Evolutionary conservation across 2,797 vertebrate species (phyloP).

Genomic region (Lithobates sylvaticus): DNA sequence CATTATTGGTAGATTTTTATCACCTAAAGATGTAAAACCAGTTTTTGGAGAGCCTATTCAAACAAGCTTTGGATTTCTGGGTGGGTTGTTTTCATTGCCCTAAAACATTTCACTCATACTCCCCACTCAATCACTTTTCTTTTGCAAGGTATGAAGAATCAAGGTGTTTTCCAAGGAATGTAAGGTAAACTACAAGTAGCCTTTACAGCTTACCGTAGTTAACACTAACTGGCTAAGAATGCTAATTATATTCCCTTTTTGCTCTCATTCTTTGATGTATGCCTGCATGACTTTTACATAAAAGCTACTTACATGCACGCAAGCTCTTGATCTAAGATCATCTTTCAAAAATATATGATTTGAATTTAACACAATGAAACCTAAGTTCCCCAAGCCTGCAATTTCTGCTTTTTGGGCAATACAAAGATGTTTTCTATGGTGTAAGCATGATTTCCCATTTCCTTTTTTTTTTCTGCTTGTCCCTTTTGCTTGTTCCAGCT

Average conservation of each 20-base stretch:
- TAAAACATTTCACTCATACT: slow-evolving; percentile 62
- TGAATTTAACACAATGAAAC: slow-evolving; percentile 62
- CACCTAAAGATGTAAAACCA: too few relatives aligned
- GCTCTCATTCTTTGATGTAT: slow-evolving; percentile 72
- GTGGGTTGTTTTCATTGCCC: not conserved
- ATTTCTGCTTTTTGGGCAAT: slow-evolving; percentile 62
- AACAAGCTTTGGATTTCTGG: not conserved
- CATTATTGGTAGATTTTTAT: too few relatives aligned
- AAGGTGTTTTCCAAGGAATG: slow-evolving; percentile 85
- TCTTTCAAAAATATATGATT: slow-evolving; percentile 66
- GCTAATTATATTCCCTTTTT: slow-evolving; percentile 61
- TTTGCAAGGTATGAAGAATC: slow-evolving; percentile 90
- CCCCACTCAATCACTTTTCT: slow-evolving; percentile 71
- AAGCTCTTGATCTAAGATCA: slow-evolving; percentile 72
- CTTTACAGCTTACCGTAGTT: slow-evolving; percentile 63
- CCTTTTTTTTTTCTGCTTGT: slow-evolving; percentile 63
- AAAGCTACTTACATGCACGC: not conserved
- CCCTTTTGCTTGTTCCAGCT: slow-evolving; percentile 7
- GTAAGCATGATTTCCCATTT: slow-evolving; percentile 69
- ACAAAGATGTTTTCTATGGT: slow-evolving; percentile 65
- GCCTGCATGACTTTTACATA: slow-evolving; percentile 35
- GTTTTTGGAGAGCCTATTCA: too few relatives aligned
- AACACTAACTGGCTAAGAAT: slow-evolving; percentile 66
- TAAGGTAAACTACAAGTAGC: slow-evolving; percentile 83
- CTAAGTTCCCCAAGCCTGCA: slow-evolving; percentile 71